phyloP scores from a whole-genome alignment of 2,888 invertebrate species.

The Drosophila greeni region DNA sequence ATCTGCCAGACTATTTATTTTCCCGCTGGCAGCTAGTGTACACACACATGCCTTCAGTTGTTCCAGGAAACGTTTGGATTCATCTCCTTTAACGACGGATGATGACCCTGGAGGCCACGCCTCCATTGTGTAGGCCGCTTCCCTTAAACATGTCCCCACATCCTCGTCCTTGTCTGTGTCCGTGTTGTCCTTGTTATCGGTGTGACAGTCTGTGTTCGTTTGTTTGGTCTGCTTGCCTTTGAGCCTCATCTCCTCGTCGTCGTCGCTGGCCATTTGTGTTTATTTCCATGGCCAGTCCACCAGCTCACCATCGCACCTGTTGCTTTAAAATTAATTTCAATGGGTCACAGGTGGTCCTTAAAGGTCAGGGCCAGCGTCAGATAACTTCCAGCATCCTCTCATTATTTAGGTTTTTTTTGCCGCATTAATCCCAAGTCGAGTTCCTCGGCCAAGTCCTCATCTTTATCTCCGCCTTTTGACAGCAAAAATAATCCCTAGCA shows the following conservation, averaged over 20 bases:
- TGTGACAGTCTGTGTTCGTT: conserved; percentile 35
- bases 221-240: conserved; percentile 33
- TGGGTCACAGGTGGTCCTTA: conserved; percentile 31
- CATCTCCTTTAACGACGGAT: conserved; percentile 27
- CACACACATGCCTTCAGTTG: background rate
- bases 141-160: conserved; percentile 22
- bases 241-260: conserved; percentile 32
- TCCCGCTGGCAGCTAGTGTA: conserved; percentile 1
- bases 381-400: background rate
- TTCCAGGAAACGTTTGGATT: conserved; percentile 18
- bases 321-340: conserved; percentile 41
- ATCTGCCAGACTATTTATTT: conserved; percentile 4
- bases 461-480: conserved; percentile 7
- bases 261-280: conserved; percentile 27
- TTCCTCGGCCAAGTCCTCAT: background rate
- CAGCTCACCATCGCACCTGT: conserved; percentile 30
- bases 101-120: conserved; percentile 20
- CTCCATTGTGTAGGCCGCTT: conserved; percentile 21
- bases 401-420: conserved; percentile 5
- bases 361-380: conserved; percentile 32
- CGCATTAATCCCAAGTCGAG: conserved; percentile 7
- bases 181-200: conserved; percentile 30
- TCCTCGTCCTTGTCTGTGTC: conserved; percentile 11
- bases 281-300: conserved; percentile 29
- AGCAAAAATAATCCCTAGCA: conserved; percentile 6